phyloP scores from a whole-genome alignment of 2,797 vertebrate genomes.

The Thripadectes ignobilis region DNA sequence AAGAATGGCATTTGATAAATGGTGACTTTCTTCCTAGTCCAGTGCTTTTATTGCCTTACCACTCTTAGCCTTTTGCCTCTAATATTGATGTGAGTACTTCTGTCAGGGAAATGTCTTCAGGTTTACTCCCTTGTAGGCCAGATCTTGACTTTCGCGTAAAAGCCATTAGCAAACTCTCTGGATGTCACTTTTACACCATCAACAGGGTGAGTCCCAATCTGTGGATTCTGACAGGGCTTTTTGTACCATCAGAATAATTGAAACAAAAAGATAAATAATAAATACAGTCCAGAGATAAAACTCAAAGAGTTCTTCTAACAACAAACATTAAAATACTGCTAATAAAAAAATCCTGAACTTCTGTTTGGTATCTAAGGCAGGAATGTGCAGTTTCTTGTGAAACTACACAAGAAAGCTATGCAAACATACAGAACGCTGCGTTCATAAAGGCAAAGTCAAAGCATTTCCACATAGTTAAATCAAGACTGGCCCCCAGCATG shows the following conservation, averaged over 20 bases:
- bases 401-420: background rate
- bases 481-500: background rate
- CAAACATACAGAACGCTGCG: background rate
- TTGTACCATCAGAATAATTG: background rate
- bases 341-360: background rate
- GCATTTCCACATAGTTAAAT: background rate
- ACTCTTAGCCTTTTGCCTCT: background rate
- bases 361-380: background rate
- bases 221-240: background rate
- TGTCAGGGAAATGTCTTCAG: background rate
- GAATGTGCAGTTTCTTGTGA: background rate
- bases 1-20: background rate
- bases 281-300: background rate
- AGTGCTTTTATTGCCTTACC: background rate
- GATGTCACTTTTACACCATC: background rate
- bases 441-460: background rate
- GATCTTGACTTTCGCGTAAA: background rate
- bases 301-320: background rate
- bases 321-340: background rate
- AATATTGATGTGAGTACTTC: background rate
- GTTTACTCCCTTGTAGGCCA: background rate
- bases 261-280: background rate
- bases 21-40: background rate
- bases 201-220: background rate
- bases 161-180: background rate